phyloP scores from a whole-genome alignment of 2,888 invertebrate genomes.

The Tipula confusa region DNA sequence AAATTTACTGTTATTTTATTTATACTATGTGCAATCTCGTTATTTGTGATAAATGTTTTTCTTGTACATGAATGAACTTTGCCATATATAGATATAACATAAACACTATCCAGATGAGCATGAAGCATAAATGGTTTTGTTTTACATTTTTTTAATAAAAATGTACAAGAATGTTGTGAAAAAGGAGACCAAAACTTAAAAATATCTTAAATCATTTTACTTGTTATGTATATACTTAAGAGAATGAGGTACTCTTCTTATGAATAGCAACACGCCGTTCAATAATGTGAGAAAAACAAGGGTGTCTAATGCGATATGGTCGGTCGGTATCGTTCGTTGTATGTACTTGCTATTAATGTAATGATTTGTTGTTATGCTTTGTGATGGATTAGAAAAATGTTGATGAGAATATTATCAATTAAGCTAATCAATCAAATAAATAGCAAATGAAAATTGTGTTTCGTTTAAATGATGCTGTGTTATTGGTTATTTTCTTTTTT shows the following conservation, averaged over 20 bases:
- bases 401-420: not conserved
- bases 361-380: not conserved
- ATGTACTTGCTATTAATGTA: not conserved
- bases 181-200: not conserved
- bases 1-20: not conserved
- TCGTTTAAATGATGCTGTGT: no score
- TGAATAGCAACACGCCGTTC: not conserved
- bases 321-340: not conserved
- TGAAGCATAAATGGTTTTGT: not conserved
- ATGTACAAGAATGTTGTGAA: not conserved
- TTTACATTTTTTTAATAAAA: no score
- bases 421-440: not conserved
- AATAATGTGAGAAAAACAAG: not conserved
- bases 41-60: not conserved
- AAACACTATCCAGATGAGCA: not conserved
- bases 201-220: not conserved
- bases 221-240: not conserved
- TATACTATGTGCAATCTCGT: not conserved
- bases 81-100: not conserved
- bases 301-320: not conserved
- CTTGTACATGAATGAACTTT: not conserved
- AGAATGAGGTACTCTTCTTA: no score
- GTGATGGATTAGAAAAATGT: not conserved
- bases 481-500: not conserved
- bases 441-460: not conserved